phyloP scores from a whole-genome alignment of 2,888 invertebrate genomes.

The Zootermopsis nevadensis region DNA sequence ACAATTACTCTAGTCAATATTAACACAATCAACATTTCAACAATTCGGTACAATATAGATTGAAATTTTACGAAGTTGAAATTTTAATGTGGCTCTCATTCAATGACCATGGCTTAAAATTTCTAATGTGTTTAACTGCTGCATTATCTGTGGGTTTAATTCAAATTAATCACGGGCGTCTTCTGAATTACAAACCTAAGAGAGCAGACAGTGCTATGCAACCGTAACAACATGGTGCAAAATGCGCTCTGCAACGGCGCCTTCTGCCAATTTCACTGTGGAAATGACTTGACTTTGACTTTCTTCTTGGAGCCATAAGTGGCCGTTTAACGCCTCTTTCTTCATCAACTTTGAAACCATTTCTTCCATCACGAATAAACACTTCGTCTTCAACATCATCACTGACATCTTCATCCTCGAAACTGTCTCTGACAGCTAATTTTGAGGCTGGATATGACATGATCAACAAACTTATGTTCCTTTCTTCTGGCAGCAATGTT shows the following conservation, averaged over 20 bases:
- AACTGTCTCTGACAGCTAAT: slow-evolving; percentile 74
- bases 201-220: slow-evolving; percentile 70
- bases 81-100: no score
- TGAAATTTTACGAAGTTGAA: no score
- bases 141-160: no score
- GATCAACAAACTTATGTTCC: no score
- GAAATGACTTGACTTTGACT: slow-evolving; percentile 64
- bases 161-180: background rate
- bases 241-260: slow-evolving; percentile 68
- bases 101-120: no score
- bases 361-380: slow-evolving; percentile 78
- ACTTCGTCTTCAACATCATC: slow-evolving; percentile 84
- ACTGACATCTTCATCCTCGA: slow-evolving; percentile 75
- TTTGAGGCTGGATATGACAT: slow-evolving; percentile 65
- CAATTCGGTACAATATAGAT: no score
- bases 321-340: slow-evolving; percentile 78
- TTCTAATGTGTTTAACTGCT: no score
- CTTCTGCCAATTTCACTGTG: slow-evolving; percentile 68
- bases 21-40: no score
- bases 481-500: no score
- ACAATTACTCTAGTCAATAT: no score
- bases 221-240: slow-evolving; percentile 75
- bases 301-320: slow-evolving; percentile 78
- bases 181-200: slow-evolving; percentile 62
- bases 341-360: slow-evolving; percentile 72